These are phyloP conservation scores for Perca fluviatilis DNA, from an alignment of 2,113 vertebrate species.

Conservation along the genomic window DNA sequence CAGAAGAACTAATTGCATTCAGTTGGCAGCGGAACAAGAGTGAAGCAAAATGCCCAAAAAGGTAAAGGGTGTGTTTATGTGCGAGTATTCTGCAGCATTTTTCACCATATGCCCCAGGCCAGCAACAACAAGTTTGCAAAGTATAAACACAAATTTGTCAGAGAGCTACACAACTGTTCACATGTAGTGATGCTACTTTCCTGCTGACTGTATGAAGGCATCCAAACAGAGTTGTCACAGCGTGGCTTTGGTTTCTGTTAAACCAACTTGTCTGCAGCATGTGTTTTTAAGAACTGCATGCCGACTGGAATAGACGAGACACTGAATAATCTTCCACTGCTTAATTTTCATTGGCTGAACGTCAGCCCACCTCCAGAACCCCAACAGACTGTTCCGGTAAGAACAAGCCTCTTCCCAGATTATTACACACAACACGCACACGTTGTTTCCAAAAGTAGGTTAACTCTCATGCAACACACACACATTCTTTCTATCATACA, in stretches of 20 bases:
- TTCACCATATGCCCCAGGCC: neutral
- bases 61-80: conserved; percentile 5
- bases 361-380: conserved; percentile 63
- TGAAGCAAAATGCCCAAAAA: neutral
- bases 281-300: conserved; percentile 21
- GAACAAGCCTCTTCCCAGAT: conserved; percentile 70
- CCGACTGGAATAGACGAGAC: conserved; percentile 48
- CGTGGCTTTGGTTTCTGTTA: neutral
- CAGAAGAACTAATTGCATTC: conserved; percentile 8
- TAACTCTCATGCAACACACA: conserved; percentile 2
- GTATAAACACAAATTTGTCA: neutral
- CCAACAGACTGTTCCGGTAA: conserved; percentile 71
- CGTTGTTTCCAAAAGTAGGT: neutral
- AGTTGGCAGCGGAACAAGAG: neutral
- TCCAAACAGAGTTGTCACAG: neutral
- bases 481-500: neutral
- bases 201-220: neutral
- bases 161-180: neutral
- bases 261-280: conserved; percentile 16
- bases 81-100: conserved; percentile 4
- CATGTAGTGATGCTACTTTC: neutral
- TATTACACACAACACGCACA: conserved; percentile 28
- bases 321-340: conserved; percentile 64
- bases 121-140: conserved; percentile 19
- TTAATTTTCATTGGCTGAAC: conserved; percentile 69